Percentiles rank a stretch among this genome's conserved stretches.
Conservation (phyloP, 2,888 invertebrate genomes). For the Axea sp. region DNA sequence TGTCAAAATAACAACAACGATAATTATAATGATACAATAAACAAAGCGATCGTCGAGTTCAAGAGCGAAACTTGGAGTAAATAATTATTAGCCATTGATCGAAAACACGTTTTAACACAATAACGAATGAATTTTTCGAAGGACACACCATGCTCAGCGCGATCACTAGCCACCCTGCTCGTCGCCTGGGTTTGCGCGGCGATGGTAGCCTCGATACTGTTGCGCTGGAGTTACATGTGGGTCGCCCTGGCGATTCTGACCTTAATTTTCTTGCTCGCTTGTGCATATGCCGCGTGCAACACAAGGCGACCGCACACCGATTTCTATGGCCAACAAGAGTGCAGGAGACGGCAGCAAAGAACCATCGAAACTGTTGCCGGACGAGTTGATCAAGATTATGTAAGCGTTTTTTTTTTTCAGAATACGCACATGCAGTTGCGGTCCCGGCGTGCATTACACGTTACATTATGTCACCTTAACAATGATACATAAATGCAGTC, state of each 20-base stretch:
- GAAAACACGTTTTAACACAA: too few species aligned
- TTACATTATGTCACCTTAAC: slow-evolving; percentile 30
- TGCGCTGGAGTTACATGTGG: slow-evolving; percentile 73
- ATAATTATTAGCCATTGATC: too few species aligned
- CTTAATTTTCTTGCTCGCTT: slow-evolving; percentile 68
- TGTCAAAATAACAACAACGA: too few species aligned
- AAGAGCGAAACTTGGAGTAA: too few species aligned
- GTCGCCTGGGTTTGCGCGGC: slow-evolving; percentile 71
- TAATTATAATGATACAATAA: too few species aligned
- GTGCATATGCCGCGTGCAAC: slow-evolving; percentile 68
- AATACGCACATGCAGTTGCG: background rate
- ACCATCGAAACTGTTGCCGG: slow-evolving; percentile 67
- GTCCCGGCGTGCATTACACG: slow-evolving; percentile 5
- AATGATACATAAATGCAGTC: slow-evolving; percentile 28
- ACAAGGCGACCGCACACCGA: slow-evolving; percentile 60
- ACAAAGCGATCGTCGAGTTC: too few species aligned
- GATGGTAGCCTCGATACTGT: slow-evolving; percentile 69
- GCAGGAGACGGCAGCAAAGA: slow-evolving; percentile 48
- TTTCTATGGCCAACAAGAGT: slow-evolving; percentile 21
- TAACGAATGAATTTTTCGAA: slow-evolving; percentile 3
- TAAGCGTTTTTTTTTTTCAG: slow-evolving; percentile 36
- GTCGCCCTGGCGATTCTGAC: slow-evolving; percentile 69
- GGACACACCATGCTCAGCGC: slow-evolving; percentile 69
- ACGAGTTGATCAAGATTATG: slow-evolving; percentile 58
- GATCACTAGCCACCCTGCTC: slow-evolving; percentile 69